Base-by-base conservation (phyloP, 2,888 invertebrate genomes). In the Lasioglossum calceatum region DNA sequence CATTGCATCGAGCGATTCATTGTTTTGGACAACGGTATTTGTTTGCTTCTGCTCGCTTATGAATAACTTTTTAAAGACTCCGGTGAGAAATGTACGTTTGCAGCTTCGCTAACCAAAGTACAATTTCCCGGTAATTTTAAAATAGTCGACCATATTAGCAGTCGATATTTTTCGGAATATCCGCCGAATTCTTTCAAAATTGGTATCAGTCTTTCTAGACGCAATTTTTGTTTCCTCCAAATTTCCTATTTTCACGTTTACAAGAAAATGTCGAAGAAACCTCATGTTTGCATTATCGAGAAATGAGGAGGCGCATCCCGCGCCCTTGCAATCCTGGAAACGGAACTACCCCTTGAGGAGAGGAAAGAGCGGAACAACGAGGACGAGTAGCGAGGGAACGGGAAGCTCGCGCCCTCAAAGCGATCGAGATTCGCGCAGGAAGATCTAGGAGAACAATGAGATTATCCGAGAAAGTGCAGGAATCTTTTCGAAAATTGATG, bases 121-220 rank as follows among this genome's bases (percentile, higher is more conserved):
- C 96, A 96, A 93, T 98, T 98, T 88, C 96, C 96, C 0, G 98
- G 98, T 71, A 98, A 96, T 87, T 97, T 96, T 70, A 98, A 94
- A n/a, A 98, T 95, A 5, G 97, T 97, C 79, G 97, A 96, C 98
- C 98, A 99, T 91, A 98, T 98, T 77, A 97, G 95, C 71, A 96
- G 95, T 88, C 98, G 96, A 95, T 98, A 98, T 92, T 97, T 97
- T 77, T 97, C 96, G 8, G 98, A 98, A 95, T 98, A 98, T 95
- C 98, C 97, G 73, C 97, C 97, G 95, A 97, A 98, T 92, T 98
- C 97, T 95, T 96, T 96, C 78, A 98, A 95, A 90, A 98, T 98
- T 79, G 96, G 96, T 89, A 96, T 95, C 54, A 97, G 93, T 94
- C 97, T 96, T 75, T 96, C 95, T 79, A 96, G 95, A 87, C 96